A percentile compares a stretch with the other conserved stretches of the same genome.
Evolutionary conservation across 2,888 invertebrate species (phyloP).

Genomic region (Rhingia rostrata): DNA sequence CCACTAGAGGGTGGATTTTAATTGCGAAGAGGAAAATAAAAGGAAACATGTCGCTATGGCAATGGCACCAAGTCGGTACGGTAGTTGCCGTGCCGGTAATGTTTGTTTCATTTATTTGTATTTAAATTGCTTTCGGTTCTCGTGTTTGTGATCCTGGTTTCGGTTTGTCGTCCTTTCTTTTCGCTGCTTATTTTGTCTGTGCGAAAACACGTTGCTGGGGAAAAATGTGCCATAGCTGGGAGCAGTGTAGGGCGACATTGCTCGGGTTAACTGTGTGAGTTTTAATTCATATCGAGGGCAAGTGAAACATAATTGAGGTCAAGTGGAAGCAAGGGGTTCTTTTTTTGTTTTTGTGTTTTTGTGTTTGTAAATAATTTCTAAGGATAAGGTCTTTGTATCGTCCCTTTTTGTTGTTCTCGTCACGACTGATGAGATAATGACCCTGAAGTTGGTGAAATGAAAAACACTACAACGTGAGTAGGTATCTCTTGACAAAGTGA

Average conservation of each 20-base stretch:
- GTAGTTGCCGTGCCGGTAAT: neutral
- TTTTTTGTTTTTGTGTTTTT: neutral
- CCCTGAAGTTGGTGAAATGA: slow-evolving; percentile 2
- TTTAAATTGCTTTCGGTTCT: slow-evolving; percentile 4
- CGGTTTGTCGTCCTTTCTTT: neutral
- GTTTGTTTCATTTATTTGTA: slow-evolving; percentile 1
- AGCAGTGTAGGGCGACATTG: slow-evolving; percentile 28
- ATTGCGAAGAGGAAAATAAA: slow-evolving; percentile 59
- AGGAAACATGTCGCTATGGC: slow-evolving; percentile 34
- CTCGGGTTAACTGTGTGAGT: slow-evolving; percentile 47
- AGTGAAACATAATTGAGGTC: slow-evolving; percentile 57
- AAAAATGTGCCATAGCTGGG: slow-evolving; percentile 41
- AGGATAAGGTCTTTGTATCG: slow-evolving; percentile 4
- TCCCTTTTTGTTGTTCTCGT: neutral
- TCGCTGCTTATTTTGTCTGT: slow-evolving; percentile 34
- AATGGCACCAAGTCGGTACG: neutral
- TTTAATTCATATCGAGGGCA: slow-evolving; percentile 49
- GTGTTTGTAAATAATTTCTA: slow-evolving; percentile 2
- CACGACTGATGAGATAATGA: neutral
- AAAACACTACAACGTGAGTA: neutral
- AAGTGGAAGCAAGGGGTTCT: slow-evolving; percentile 40
- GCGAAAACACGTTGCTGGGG: slow-evolving; percentile 50
- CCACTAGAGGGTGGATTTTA: slow-evolving; percentile 51
- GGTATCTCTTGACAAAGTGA: neutral
- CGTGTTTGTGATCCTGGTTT: neutral